Evolutionary conservation across 2,113 vertebrate species (phyloP).

Genomic region (Ceyx margarethae): DNA sequence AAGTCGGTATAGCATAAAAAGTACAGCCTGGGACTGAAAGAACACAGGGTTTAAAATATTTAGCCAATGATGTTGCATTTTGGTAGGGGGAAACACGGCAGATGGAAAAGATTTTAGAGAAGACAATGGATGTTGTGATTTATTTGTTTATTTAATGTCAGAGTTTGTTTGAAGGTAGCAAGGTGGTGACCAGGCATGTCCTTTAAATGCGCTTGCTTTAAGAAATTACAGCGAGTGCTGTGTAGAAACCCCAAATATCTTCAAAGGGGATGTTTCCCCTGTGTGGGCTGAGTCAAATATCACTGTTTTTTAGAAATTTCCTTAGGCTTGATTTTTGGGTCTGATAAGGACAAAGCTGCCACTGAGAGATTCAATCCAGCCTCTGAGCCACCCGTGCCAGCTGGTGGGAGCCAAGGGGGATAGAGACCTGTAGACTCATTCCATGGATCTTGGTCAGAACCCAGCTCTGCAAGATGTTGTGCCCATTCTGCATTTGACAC

Average conservation of each 20-base stretch:
- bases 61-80: background rate
- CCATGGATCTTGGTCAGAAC: fast-evolving
- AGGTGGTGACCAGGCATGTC: background rate
- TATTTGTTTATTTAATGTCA: slow-evolving; percentile 8
- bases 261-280: slow-evolving; percentile 55
- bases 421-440: background rate
- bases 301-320: slow-evolving; percentile 66
- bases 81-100: background rate
- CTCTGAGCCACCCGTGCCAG: fast-evolving
- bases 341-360: slow-evolving; percentile 5
- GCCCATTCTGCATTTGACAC: background rate
- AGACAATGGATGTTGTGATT: background rate
- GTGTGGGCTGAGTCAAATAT: slow-evolving; percentile 66
- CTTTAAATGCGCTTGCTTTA: background rate
- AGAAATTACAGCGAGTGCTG: background rate
- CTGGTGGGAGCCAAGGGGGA: fast-evolving
- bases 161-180: background rate
- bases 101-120: background rate
- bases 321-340: slow-evolving; percentile 38
- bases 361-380: background rate
- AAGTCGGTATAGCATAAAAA: background rate
- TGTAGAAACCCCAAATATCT: slow-evolving; percentile 60
- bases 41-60: background rate
- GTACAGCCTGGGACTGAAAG: background rate
- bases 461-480: background rate